Conservation (phyloP, 1,140 invertebrate species). For the Plutomurus gul region DNA sequence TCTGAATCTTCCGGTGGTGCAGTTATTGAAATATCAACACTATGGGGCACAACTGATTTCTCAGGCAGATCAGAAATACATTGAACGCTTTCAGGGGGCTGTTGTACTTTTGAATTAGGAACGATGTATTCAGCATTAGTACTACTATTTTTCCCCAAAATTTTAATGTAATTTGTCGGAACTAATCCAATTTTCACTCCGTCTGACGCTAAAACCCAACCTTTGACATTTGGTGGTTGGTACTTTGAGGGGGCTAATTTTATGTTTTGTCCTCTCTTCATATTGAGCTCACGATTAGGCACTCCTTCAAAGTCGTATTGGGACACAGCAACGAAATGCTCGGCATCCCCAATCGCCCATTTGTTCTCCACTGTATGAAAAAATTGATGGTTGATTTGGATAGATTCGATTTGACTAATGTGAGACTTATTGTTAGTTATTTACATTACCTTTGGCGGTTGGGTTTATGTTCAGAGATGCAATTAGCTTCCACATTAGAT, state of each 20-base stretch:
- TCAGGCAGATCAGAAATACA: no score
- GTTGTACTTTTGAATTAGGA: no score
- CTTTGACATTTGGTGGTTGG: slow-evolving; percentile 72
- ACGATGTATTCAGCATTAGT: background rate
- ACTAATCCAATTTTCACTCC: slow-evolving; percentile 75
- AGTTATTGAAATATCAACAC: no score
- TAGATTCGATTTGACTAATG: background rate
- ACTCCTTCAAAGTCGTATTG: slow-evolving; percentile 76
- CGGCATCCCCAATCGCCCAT: slow-evolving; percentile 69
- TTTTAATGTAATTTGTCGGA: slow-evolving; percentile 75
- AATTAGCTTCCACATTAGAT: slow-evolving; percentile 85
- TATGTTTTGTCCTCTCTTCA: slow-evolving; percentile 76
- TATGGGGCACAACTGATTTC: no score
- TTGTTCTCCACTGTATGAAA: slow-evolving; percentile 52
- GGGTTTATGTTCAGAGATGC: slow-evolving; percentile 58
- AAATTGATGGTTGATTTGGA: background rate
- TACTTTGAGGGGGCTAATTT: slow-evolving; percentile 79
- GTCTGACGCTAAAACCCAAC: slow-evolving; percentile 74
- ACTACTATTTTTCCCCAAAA: slow-evolving; percentile 36
- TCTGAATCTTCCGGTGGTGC: no score
- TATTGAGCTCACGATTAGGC: slow-evolving; percentile 74
- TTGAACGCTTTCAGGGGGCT: no score
- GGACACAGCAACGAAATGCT: slow-evolving; percentile 71
- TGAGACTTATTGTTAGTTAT: background rate
- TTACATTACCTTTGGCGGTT: slow-evolving; percentile 12